Evolutionary conservation across 1,140 invertebrate species (phyloP), one percentile per base, ranked within the genome.

Genomic region (Brachionus angularis): DNA sequence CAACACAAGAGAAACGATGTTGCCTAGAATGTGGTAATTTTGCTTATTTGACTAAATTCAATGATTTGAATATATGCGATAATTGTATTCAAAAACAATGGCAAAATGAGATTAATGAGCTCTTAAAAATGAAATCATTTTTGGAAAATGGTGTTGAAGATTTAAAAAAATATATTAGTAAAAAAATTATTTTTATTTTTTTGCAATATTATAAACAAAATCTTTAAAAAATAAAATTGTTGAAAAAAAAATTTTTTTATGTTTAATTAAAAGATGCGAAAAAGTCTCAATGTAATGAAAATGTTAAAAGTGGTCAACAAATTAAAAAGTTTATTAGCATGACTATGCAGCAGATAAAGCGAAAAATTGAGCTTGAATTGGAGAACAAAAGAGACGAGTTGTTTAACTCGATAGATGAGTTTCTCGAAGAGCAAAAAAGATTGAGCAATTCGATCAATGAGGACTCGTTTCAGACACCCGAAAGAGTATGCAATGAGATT

Each of bases 321-420:
- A 67, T 67, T 7, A 67, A 67, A 18, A 46, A 50, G 27, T 67
- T 67, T 25, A 67, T 67, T 27, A 67, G 47, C 23, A 67, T 67
- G 62, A 67, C 62, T 27, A 67, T 67, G 62, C 62, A 67, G 18
- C 62, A 67, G 36, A 67, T 67, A 25, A 67, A 67, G 42, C 8
- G 62, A 7, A 67, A 67, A 27, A 34, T 67, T 14, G 62, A 67
- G 23, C 42, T 67, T 23, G 62, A 67, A 16, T 27, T 67, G 3
- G 62, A 67, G 29, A 67, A 67, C 8, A 67, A 67, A 50, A 18
- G 62, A 27, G 62, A 67, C 29, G 62, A 67, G 42, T 42, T 67
- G 8, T 67, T 47, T 16, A 67, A 33, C 21, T 67, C 62, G 14
- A 67, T 67, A 14, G 62, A 67, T 23, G 47, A 39, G 18, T 67